Percentiles rank a stretch among this genome's conserved stretches.
phyloP scores from a whole-genome alignment of 1,140 invertebrate species.

The Zaprionus davidi region DNA sequence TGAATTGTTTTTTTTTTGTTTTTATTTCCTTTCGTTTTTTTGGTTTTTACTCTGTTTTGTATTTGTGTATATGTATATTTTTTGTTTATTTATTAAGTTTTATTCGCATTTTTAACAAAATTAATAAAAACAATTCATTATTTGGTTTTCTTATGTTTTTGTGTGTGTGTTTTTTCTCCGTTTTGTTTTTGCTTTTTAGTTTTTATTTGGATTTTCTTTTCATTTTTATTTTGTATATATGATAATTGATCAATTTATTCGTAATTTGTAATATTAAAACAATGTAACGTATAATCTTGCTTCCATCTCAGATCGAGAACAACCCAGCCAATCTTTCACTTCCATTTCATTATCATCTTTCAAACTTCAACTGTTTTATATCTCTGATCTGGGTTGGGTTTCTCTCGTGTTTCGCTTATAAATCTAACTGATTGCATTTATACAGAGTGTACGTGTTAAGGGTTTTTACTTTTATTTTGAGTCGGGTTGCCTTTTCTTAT shows the following conservation, averaged over 20 bases:
- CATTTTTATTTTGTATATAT: constrained; percentile 61
- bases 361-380: constrained; percentile 35
- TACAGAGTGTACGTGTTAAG: constrained; percentile 68
- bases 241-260: constrained; percentile 81
- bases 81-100: constrained; percentile 75
- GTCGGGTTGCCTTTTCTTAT: constrained; percentile 29
- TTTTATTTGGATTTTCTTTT: constrained; percentile 23
- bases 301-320: constrained; percentile 20
- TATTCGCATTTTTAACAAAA: constrained; percentile 78
- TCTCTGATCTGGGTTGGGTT: constrained; percentile 33
- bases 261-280: constrained; percentile 81
- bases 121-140: constrained; percentile 83
- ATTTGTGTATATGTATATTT: constrained; percentile 66
- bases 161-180: constrained; percentile 25
- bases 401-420: constrained; percentile 64
- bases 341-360: constrained; percentile 26
- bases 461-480: constrained; percentile 2
- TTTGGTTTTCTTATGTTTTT: constrained; percentile 54
- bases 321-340: constrained; percentile 4
- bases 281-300: constrained; percentile 78
- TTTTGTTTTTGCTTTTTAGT: constrained; percentile 29
- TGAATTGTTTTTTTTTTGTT: constrained; percentile 60
- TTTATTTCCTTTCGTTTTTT: constrained; percentile 51
- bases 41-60: constrained; percentile 46
- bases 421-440: constrained; percentile 84